These are phyloP conservation scores for Cichlasoma orientale DNA, from an alignment of 2,797 vertebrate genomes.

Conservation along the genomic window DNA sequence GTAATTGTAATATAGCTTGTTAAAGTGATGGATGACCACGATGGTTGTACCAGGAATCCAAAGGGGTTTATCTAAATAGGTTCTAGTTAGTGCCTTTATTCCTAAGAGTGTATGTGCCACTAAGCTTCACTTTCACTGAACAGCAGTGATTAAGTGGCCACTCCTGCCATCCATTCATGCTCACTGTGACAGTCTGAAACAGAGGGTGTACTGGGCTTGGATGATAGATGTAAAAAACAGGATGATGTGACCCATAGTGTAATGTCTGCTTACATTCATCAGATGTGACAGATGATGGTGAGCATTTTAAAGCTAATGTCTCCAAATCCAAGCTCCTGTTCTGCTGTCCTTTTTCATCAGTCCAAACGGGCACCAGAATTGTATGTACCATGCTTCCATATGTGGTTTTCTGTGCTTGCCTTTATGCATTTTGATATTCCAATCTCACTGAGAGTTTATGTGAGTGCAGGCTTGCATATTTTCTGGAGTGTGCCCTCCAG, in stretches of 20 bases:
- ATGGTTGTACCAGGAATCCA: neutral
- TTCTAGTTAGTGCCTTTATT: neutral
- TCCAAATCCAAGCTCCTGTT: conserved; percentile 42
- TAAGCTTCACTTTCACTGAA: conserved; percentile 13
- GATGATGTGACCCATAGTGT: neutral
- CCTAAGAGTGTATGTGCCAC: neutral
- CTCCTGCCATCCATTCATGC: conserved; percentile 4
- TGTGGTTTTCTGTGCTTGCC: conserved; percentile 5
- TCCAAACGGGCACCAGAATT: neutral
- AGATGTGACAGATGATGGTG: conserved; percentile 47
- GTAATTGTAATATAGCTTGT: neutral
- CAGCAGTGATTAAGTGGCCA: conserved; percentile 19
- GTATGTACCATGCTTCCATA: neutral
- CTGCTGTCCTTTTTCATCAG: conserved; percentile 35
- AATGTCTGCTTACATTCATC: conserved; percentile 34
- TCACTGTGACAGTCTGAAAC: conserved; percentile 8
- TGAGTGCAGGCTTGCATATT: conserved; percentile 52
- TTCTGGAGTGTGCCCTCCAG: conserved; percentile 42
- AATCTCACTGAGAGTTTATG: conserved; percentile 33
- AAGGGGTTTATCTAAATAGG: neutral
- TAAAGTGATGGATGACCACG: neutral
- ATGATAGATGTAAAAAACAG: conserved; percentile 35
- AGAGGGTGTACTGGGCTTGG: conserved; percentile 17
- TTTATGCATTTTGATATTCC: conserved; percentile 1
- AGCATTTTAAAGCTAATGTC: conserved; percentile 37